Conservation (phyloP, 2,888 invertebrate genomes). For the Pelosia muscerda region DNA sequence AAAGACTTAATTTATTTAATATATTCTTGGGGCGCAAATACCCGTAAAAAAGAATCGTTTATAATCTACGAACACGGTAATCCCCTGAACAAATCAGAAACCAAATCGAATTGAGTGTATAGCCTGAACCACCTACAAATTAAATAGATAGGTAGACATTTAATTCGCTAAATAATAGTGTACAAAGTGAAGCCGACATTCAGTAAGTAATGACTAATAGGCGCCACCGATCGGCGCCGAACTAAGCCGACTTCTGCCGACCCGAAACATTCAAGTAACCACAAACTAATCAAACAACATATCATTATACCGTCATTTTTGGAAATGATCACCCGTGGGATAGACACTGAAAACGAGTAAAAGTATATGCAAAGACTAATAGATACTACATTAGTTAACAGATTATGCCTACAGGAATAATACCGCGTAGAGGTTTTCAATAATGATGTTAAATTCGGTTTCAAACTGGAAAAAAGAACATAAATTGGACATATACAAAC, state of each 20-base stretch:
- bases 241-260: conserved; percentile 54
- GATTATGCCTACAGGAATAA: conserved; percentile 23
- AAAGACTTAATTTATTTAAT: background rate
- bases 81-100: conserved; percentile 31
- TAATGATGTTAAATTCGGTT: background rate
- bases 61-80: conserved; percentile 25
- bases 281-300: conserved; percentile 84
- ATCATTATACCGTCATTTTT: conserved; percentile 81
- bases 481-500: too few relatives aligned
- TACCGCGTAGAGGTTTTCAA: conserved; percentile 18
- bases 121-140: conserved; percentile 34
- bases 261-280: conserved; percentile 61
- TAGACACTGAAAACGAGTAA: conserved; percentile 65
- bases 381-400: background rate
- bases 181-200: conserved; percentile 55
- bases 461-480: too few relatives aligned
- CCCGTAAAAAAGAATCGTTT: background rate
- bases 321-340: conserved; percentile 65
- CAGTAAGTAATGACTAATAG: conserved; percentile 73
- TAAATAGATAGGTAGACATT: conserved; percentile 40
- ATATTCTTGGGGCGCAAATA: background rate
- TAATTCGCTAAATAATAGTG: conserved; percentile 50
- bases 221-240: conserved; percentile 73
- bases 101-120: conserved; percentile 39
- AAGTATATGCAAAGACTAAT: conserved; percentile 50